Evolutionary conservation across 1,140 invertebrate species (phyloP).

Genomic region (Drosophila kanapiae): DNA sequence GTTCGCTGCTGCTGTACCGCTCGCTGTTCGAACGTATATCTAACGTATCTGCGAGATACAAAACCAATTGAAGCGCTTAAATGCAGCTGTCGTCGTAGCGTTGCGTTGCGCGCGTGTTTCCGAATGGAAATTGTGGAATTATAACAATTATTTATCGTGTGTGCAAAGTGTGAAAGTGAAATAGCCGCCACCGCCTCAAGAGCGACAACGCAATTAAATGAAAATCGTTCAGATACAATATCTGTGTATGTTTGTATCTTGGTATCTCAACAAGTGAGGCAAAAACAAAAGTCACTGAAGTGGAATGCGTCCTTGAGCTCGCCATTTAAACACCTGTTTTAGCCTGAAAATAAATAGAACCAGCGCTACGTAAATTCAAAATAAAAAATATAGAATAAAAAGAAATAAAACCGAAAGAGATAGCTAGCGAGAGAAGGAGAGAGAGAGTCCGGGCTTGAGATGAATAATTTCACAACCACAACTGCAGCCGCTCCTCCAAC

Average conservation of each 20-base stretch:
- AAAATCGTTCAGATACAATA: constrained; percentile 55
- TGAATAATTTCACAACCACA: constrained; percentile 84
- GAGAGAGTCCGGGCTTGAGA: constrained; percentile 35
- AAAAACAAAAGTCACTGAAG: constrained; percentile 42
- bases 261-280: constrained; percentile 60
- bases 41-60: constrained; percentile 41
- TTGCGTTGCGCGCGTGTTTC: constrained; percentile 45
- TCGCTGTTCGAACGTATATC: not conserved
- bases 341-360: constrained; percentile 22
- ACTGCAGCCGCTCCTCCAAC: constrained; percentile 63
- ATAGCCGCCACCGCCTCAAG: constrained; percentile 42
- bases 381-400: not conserved
- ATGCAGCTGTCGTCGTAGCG: constrained; percentile 62
- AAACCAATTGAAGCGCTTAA: constrained; percentile 48
- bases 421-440: constrained; percentile 1
- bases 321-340: constrained; percentile 70
- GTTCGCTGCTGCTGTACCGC: not conserved
- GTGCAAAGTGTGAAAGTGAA: constrained; percentile 74
- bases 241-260: constrained; percentile 5
- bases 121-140: constrained; percentile 52
- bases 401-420: not conserved
- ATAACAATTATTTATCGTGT: constrained; percentile 42
- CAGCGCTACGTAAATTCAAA: not conserved
- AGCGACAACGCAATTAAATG: constrained; percentile 76
- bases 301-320: constrained; percentile 74